These are phyloP conservation scores for Mandrillus leucophaeus DNA, from an alignment of 2,113 vertebrate species.

Conservation along the genomic window DNA sequence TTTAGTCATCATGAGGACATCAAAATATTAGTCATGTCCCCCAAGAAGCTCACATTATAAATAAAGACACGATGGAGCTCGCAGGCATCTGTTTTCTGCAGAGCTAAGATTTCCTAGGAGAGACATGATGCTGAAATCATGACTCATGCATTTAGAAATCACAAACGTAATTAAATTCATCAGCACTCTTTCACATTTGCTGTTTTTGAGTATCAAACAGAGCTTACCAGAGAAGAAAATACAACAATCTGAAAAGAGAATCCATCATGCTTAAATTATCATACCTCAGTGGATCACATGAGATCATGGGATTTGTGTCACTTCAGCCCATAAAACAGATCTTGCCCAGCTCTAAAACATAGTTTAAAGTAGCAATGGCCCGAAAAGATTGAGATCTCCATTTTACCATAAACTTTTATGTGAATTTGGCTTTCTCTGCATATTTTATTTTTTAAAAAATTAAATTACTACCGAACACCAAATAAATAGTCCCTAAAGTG, in stretches of 20 bases:
- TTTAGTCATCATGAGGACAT: not conserved
- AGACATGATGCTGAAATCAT: not conserved
- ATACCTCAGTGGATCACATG: not conserved
- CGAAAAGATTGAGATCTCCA: not conserved
- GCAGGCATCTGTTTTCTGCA: not conserved
- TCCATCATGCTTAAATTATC: not conserved
- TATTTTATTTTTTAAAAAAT: not conserved
- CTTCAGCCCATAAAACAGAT: not conserved
- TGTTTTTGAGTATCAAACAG: not conserved
- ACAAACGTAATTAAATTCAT: constrained; percentile 38
- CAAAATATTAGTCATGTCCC: not conserved
- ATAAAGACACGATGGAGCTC: not conserved
- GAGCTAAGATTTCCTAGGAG: constrained; percentile 1
- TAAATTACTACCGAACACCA: not conserved
- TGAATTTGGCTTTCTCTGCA: not conserved
- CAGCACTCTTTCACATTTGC: not conserved
- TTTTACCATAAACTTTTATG: not conserved
- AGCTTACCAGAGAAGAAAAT: not conserved
- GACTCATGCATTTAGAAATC: not conserved
- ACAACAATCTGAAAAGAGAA: not conserved
- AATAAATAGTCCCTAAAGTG: not conserved
- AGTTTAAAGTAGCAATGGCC: not conserved
- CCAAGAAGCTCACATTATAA: not conserved
- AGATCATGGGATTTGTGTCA: not conserved
- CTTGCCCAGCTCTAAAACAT: not conserved